Conservation (phyloP, 2,113 vertebrate genomes). For the Corythornis cristatus region DNA sequence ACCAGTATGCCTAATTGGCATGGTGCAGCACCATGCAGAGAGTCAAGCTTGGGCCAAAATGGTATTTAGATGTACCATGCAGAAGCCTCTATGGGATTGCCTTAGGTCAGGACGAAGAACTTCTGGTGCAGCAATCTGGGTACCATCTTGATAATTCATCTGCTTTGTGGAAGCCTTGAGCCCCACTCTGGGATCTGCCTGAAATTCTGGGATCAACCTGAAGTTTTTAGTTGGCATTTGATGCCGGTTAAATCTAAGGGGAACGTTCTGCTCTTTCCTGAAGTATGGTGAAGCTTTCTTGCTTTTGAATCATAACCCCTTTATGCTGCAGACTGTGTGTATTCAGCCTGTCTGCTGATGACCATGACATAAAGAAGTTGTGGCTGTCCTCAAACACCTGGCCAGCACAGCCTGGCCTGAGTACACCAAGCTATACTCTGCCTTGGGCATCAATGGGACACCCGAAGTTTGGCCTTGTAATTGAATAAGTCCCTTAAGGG, state of each 20-base stretch:
- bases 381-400: neutral
- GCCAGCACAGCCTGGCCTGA: neutral
- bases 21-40: neutral
- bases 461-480: neutral
- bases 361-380: neutral
- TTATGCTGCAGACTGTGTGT: neutral
- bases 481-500: neutral
- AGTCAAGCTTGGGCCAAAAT: neutral
- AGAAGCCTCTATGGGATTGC: neutral
- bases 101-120: neutral
- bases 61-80: neutral
- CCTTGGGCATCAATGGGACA: neutral
- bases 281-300: neutral
- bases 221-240: neutral
- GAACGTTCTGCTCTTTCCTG: neutral
- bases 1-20: neutral
- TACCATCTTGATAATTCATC: neutral
- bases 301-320: neutral
- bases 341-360: neutral
- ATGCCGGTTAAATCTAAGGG: neutral
- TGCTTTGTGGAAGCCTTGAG: neutral
- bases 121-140: neutral
- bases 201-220: accelerated
- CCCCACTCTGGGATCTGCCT: accelerated
- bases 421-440: neutral